phyloP scores from a whole-genome alignment of 1,140 invertebrate species.

The Trachelipus rathkii region DNA sequence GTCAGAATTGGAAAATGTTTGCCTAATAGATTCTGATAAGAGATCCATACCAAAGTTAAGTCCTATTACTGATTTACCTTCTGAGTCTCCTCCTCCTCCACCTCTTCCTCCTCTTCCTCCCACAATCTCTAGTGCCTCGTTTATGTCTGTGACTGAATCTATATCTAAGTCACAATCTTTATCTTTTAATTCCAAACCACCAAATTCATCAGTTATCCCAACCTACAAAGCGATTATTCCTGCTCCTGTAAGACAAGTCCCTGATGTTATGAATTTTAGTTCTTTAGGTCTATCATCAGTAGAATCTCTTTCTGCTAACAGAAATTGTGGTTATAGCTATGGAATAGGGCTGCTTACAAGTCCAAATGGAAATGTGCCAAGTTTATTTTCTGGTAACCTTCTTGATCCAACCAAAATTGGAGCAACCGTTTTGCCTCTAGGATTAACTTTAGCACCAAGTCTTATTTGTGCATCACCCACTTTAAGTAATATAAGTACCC shows the following conservation, averaged over 20 bases:
- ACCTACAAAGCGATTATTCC: background rate
- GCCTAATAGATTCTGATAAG: background rate
- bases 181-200: too few species aligned
- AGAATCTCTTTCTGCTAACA: background rate
- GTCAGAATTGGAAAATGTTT: background rate
- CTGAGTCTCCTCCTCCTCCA: background rate
- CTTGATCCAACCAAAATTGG: constrained; percentile 3
- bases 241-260: background rate
- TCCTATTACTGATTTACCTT: background rate
- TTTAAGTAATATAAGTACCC: background rate
- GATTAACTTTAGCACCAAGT: background rate
- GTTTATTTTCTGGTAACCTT: background rate
- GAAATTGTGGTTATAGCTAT: constrained; percentile 2
- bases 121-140: background rate
- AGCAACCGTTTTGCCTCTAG: background rate
- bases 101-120: background rate
- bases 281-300: background rate
- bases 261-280: background rate
- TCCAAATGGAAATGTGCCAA: constrained; percentile 7
- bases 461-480: background rate
- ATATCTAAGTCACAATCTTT: background rate
- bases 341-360: background rate
- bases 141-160: background rate
- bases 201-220: background rate
- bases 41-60: background rate